Evolutionary conservation across 2,113 vertebrate genomes (phyloP), one percentile per base, ranked within the genome.

Genomic region (Kobus ellipsiprymnus): DNA sequence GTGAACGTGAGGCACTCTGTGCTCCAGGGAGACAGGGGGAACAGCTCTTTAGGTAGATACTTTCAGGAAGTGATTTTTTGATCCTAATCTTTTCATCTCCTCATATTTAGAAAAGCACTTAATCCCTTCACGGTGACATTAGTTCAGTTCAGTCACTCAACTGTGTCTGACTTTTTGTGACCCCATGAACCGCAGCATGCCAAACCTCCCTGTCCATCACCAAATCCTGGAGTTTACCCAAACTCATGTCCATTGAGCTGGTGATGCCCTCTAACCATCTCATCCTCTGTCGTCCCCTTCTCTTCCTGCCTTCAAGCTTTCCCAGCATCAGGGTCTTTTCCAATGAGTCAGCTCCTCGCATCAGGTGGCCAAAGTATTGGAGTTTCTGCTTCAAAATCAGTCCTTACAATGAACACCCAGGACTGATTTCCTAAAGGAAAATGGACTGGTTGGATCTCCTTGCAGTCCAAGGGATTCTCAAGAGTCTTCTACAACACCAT

Each of bases 211-310:
- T 36, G n/a, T 67, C 64, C 33, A 67, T 19, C 8, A 36, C 17
- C n/a, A 67, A 36, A 17, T 36, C 4, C 33, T 0, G 0, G 8
- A 67, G 33, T 36, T 10, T 5, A 67, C 64, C 4, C 33, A 67
- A 67, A 67, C 33, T 36, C 64, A 67, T 5, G 33, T 67, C 33
- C 33, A 67, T 67, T 36, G n/a, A 67, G 64, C 9, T 19, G 2
- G 64, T 67, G n/a, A 67, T 36, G 64, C 33, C 64, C 17, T 67
- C 33, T 2, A 67, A n/a, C 17, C 16, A 67, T 36, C 64, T n/a
- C 16, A 36, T 19, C 17, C 16, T 36, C 33, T 67, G 2, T n/a
- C 2, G 0, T 67, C 16, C 33, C 8, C 64, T 67, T 10, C 64
- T 67, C 16, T 16, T n/a, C 33, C 33, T 67, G 7, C 8, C 64